Conservation (phyloP, 2,888 invertebrate species). For the Brenthis ino region DNA sequence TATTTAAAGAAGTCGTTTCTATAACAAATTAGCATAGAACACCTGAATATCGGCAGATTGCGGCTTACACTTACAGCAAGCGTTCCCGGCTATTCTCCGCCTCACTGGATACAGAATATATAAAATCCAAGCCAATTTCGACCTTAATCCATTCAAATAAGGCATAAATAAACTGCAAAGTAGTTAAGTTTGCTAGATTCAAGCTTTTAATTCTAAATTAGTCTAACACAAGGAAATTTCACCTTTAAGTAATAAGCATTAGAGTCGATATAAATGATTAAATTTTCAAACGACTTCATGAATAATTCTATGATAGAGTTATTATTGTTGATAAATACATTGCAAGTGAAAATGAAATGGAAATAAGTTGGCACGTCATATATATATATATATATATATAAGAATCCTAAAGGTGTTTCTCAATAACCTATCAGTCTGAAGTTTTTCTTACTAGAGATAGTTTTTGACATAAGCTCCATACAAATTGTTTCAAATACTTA, state of each 20-base stretch:
- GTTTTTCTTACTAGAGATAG: no score
- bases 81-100: conserved; percentile 57
- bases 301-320: conserved; percentile 34
- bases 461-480: no score
- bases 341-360: conserved; percentile 21
- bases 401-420: no score
- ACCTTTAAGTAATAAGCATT: conserved; percentile 27
- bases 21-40: conserved; percentile 50
- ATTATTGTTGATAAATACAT: conserved; percentile 33
- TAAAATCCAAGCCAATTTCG: conserved; percentile 38
- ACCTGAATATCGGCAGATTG: conserved; percentile 77
- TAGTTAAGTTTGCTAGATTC: conserved; percentile 39
- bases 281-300: conserved; percentile 25
- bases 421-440: no score
- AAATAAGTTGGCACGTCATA: not conserved
- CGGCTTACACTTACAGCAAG: conserved; percentile 67
- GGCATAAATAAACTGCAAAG: conserved; percentile 29
- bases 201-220: conserved; percentile 45
- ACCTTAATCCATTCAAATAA: conserved; percentile 42
- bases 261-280: conserved; percentile 27
- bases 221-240: conserved; percentile 30
- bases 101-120: conserved; percentile 42
- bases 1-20: conserved; percentile 55
- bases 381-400: no score
- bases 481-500: no score